phyloP scores from a whole-genome alignment of 2,797 vertebrate species.

The Ambastaia sidthimunki region DNA sequence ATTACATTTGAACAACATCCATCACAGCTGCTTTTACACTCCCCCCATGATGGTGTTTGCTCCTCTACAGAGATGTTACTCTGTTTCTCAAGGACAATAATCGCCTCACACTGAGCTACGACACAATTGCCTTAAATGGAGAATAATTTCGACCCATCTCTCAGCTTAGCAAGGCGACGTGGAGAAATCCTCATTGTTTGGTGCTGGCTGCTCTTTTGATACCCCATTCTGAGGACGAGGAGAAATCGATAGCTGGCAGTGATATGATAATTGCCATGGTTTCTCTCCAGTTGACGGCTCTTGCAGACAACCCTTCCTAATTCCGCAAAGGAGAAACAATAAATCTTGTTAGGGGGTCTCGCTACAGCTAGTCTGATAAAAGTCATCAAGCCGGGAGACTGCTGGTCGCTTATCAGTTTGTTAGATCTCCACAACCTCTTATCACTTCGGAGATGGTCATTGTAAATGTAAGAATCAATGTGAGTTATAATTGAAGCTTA shows the following conservation, averaged over 20 bases:
- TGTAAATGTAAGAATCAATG: slow-evolving; percentile 17
- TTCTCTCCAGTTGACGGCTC: slow-evolving; percentile 19
- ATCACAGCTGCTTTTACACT: slow-evolving; percentile 50
- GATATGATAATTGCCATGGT: slow-evolving; percentile 48
- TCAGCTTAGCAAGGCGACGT: slow-evolving; percentile 28
- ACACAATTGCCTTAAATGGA: slow-evolving; percentile 53
- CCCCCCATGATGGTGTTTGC: slow-evolving; percentile 18
- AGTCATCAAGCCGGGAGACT: slow-evolving; percentile 11
- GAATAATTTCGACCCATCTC: slow-evolving; percentile 49
- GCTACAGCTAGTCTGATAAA: slow-evolving; percentile 37
- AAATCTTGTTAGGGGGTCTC: slow-evolving; percentile 47
- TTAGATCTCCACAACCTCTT: slow-evolving; percentile 26
- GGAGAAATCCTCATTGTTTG: slow-evolving; percentile 41
- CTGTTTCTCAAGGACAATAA: slow-evolving; percentile 49
- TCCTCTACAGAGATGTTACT: slow-evolving; percentile 50
- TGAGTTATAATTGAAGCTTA: slow-evolving; percentile 8
- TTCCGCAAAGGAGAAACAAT: slow-evolving; percentile 30
- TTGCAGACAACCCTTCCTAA: slow-evolving; percentile 42
- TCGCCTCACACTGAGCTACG: slow-evolving; percentile 51
- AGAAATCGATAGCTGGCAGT: slow-evolving; percentile 39
- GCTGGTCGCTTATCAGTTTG: slow-evolving; percentile 6
- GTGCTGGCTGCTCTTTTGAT: slow-evolving; percentile 37
- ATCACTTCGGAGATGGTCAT: slow-evolving; percentile 25
- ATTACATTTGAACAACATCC: slow-evolving; percentile 51
- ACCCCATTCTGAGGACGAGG: slow-evolving; percentile 9